Base-by-base conservation (phyloP, 64 coral and sea anemone species). In the Pocillopora verrucosa region DNA sequence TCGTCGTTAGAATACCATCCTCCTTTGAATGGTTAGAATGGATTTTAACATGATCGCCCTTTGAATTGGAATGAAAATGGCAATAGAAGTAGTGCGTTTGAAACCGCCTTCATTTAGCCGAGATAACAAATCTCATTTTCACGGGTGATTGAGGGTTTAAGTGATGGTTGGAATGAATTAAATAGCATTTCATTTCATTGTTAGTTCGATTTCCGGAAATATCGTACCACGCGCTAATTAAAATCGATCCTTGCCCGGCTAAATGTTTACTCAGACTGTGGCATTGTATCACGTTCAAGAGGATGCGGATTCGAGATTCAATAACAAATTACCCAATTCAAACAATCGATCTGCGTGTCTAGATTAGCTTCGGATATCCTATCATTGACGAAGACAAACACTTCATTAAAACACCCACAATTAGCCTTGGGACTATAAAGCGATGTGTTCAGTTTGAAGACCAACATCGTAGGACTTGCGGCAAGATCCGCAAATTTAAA, bases 371-470 rank as follows among this genome's bases (percentile, higher is more conserved):
- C 82, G 82, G 82, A 85, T 85, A 65, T 85, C 37, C 65, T 72
- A 72, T 85, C 82, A 85, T 85, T 72, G 64, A 85, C 63, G 64
- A 85, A 57, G 65, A 85, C 38, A 85, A 85, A 85, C 45, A 85
- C 82, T 38, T 85, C 82, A 85, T 85, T 85, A 85, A 72, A 85
- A 85, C 82, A 85, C 65, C 82, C 82, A 85, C 82, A 85, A 85
- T 85, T 70, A 70, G 65, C 20, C 68, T 38, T 65, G 20, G 56
- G 65, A 85, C 65, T 85, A 85, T 85, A 85, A 85, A 85, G 82
- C 37, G 16, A 65, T 68, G 82, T n/a, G 37, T 19, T 38, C 38
- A 24, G 36, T 84, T 20, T 56, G 36, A 38, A 19, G 61, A 1
- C 16, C 34, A 19, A 63, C 20, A 19, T 56, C 26, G 19, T 57